Evolutionary conservation across 2,888 invertebrate species (phyloP), one percentile per base, ranked within the genome.

Genomic region (Oligia latruncula): DNA sequence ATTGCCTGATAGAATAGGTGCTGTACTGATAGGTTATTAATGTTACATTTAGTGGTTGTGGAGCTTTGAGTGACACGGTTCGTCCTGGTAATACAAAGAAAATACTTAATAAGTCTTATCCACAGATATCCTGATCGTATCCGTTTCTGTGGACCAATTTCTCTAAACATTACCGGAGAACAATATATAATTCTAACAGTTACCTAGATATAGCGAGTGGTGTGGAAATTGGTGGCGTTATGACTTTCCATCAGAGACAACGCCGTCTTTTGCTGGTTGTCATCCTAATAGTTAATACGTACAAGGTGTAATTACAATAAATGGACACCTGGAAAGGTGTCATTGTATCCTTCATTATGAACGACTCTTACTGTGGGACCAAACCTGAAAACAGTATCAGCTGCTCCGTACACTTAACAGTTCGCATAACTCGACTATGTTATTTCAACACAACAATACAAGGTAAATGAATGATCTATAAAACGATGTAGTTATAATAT

Each of bases 1-100:
- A 77, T 77, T 77, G 70, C 80, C 74, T 46, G 64, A 87, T 80
- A 79, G 67, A 84, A n/a, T 23, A 46, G 40, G 17, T 29, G 29
- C 17, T 40, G 13, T 29, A 60, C 4, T 60, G 17, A 6, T 11
- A 43, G 23, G 4, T 52, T 43, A 17, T 23, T 46, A 13, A 3
- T 35, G n/a, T 62, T 55, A 68, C 5, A 23, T 35, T 77, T n/a
- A 67, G 49, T 13, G 17, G 40, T 43, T 52, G 20, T 46, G 29
- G 6, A 58, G 40, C 49, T 29, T 52, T 40, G 4, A 8, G 29
- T 9, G 4, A 52, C 64, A 23, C 20, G 5, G 11, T 43, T 40
- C 1, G 0, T 49, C 49, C 13, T 1, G 11, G 23, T 15, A n/a
- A 67, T 9, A 55, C 20, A 9, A n/a, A n/a, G n/a, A 68, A 43